Base-by-base conservation (phyloP, 2,797 vertebrate genomes). In the Molossus molossus region DNA sequence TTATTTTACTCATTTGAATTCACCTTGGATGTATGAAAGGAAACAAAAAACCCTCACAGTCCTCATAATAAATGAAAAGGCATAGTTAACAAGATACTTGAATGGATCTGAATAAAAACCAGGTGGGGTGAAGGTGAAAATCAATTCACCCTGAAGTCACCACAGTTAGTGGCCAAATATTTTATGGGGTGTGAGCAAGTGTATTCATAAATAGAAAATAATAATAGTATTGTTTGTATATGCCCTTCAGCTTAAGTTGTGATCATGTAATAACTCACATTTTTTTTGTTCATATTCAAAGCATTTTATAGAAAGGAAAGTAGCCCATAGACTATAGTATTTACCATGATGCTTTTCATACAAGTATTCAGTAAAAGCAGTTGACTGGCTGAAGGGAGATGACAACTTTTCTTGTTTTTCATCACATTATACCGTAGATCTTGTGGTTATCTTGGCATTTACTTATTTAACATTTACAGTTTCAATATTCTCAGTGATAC, bases 1-100 rank as follows among this genome's bases (percentile, higher is more conserved):
- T 94, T 96, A 58, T 86, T 97, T 97, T 94, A 80, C 96, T 98
- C 96, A 96, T 82, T 96, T 95, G 45, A 96, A 92, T 96, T 95
- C 65, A 89, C 75, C 60, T 97, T 96, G 62, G 15, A 14, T 53
- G 97, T 96, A 84, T 20, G 77, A 77, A 69, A 86, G 62, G 5
- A 53, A 72, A 91, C 86, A 92, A 84, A 58, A 72, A 72, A 18
- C 11, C 15, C 15, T 17, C 62, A 48, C 15, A n/a, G 37, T 70
- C 5, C 91, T 94, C 65, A 84, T 12, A 89, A 58, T 94, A 94
- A 96, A 80, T 13, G 45, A 75, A 80, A 87, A 96, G 11, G 14
- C 72, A 2, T 88, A 92, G 69, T 96, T 98, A 97, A 93, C 70
- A 97, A 97, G 83, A 91, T 96, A 40, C 9, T 91, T 93, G 89